These are phyloP conservation scores for Phanerotoma sp. DNA, from an alignment of 2,888 invertebrate genomes.

Conservation along the genomic window DNA sequence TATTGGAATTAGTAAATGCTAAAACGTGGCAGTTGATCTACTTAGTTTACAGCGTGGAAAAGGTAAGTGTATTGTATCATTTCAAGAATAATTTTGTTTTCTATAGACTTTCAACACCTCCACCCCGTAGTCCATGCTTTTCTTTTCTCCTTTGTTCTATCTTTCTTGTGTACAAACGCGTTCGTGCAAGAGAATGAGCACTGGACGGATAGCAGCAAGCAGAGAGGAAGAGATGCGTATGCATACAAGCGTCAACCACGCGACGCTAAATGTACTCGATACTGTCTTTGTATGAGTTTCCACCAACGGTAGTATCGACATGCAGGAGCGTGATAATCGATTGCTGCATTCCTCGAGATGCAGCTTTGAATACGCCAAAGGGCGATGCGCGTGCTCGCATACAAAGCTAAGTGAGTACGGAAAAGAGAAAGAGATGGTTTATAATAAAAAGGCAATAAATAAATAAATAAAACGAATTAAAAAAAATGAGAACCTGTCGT, in stretches of 20 bases:
- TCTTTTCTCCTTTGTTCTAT: slow-evolving; percentile 9
- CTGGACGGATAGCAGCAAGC: slow-evolving; percentile 6
- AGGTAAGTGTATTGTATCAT: too few relatives aligned
- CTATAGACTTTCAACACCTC: too few relatives aligned
- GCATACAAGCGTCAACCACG: slow-evolving; percentile 16
- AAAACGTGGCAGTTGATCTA: too few relatives aligned
- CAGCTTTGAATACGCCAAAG: slow-evolving; percentile 18
- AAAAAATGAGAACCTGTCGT: neutral
- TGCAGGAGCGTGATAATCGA: slow-evolving; percentile 54
- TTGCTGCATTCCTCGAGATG: slow-evolving; percentile 52
- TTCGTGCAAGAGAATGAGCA: slow-evolving; percentile 32
- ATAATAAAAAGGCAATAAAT: too few relatives aligned
- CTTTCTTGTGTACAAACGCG: slow-evolving; percentile 23
- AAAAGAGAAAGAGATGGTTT: neutral
- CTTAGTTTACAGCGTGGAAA: too few relatives aligned
- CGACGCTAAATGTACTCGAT: neutral
- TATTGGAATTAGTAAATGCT: too few relatives aligned
- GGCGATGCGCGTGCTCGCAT: neutral
- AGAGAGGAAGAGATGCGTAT: slow-evolving; percentile 12
- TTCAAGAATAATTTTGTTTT: too few relatives aligned
- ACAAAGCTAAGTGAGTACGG: neutral
- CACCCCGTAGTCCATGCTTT: slow-evolving; percentile 8
- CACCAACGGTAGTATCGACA: slow-evolving; percentile 43
- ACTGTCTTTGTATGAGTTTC: neutral
- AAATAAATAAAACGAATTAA: too few relatives aligned